These are phyloP conservation scores for Dendrocincla tyrannina DNA, from an alignment of 2,797 vertebrate species.

Conservation along the genomic window DNA sequence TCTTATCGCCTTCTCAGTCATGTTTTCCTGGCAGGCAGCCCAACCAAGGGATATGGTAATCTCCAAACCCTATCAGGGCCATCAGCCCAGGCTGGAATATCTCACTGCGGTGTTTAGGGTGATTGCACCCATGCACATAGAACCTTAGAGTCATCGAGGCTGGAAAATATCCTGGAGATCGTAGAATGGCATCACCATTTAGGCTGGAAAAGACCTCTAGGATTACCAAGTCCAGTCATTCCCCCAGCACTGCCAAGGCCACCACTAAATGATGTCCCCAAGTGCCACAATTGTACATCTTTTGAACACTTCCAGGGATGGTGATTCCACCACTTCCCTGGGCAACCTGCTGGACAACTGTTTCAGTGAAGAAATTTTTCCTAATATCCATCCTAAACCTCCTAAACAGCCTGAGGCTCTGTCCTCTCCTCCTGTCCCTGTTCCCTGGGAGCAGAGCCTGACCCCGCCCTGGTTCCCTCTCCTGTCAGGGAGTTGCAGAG, in stretches of 20 bases:
- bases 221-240: background rate
- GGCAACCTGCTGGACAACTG: background rate
- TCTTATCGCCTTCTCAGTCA: constrained; percentile 58
- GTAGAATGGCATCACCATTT: too few relatives aligned
- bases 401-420: background rate
- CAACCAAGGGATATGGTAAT: constrained; percentile 4
- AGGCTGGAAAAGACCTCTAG: background rate
- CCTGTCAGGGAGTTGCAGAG: background rate
- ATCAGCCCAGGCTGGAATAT: background rate
- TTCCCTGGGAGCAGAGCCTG: background rate
- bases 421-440: background rate
- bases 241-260: background rate
- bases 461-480: accelerated
- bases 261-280: background rate
- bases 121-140: background rate
- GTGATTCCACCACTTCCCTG: background rate
- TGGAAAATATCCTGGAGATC: background rate
- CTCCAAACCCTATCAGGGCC: background rate
- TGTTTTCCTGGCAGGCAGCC: constrained; percentile 71
- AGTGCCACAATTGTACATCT: background rate
- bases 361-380: background rate
- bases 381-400: background rate
- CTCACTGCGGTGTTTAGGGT: background rate
- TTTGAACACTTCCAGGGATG: background rate
- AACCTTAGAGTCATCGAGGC: background rate